phyloP scores from a whole-genome alignment of 1,140 invertebrate genomes.

The Pseudomyrmex concolor region DNA sequence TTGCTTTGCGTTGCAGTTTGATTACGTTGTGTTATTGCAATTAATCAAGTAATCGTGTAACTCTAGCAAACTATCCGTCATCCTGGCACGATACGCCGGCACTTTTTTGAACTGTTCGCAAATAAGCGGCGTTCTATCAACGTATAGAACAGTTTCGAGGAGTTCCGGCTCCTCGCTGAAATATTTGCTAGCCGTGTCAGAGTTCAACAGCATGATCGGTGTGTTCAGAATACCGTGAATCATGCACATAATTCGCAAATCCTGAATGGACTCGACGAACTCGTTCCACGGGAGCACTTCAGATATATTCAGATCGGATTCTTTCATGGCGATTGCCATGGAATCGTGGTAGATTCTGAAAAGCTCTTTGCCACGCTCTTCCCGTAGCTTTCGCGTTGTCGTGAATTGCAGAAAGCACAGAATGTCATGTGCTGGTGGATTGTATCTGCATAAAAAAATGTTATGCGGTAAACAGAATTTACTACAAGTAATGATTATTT shows the following conservation, averaged over 20 bases:
- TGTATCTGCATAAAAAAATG: slow-evolving; percentile 78
- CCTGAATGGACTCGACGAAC: slow-evolving; percentile 72
- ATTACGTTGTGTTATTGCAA: slow-evolving; percentile 4
- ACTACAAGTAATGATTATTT: too few species aligned
- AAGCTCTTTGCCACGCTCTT: slow-evolving; percentile 61
- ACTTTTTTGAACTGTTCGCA: slow-evolving; percentile 64
- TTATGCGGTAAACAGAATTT: too few species aligned
- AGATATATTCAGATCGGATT: slow-evolving; percentile 62
- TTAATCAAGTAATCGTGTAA: slow-evolving; percentile 64
- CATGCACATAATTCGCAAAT: slow-evolving; percentile 70
- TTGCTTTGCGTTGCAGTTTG: neutral
- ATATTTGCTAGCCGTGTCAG: slow-evolving; percentile 70
- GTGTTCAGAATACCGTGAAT: slow-evolving; percentile 73
- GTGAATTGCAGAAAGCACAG: slow-evolving; percentile 77
- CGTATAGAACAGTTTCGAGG: slow-evolving; percentile 70
- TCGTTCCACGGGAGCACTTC: slow-evolving; percentile 71
- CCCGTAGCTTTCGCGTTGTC: slow-evolving; percentile 71
- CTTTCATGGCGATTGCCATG: slow-evolving; percentile 53
- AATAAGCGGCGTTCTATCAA: slow-evolving; percentile 74
- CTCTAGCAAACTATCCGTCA: slow-evolving; percentile 73
- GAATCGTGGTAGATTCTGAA: slow-evolving; percentile 73
- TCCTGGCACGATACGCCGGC: slow-evolving; percentile 69
- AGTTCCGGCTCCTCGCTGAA: slow-evolving; percentile 68
- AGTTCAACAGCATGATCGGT: slow-evolving; percentile 75
- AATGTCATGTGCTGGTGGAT: slow-evolving; percentile 86